Conservation (phyloP, 2,888 invertebrate genomes). For the Chrysolina oricalcia region DNA sequence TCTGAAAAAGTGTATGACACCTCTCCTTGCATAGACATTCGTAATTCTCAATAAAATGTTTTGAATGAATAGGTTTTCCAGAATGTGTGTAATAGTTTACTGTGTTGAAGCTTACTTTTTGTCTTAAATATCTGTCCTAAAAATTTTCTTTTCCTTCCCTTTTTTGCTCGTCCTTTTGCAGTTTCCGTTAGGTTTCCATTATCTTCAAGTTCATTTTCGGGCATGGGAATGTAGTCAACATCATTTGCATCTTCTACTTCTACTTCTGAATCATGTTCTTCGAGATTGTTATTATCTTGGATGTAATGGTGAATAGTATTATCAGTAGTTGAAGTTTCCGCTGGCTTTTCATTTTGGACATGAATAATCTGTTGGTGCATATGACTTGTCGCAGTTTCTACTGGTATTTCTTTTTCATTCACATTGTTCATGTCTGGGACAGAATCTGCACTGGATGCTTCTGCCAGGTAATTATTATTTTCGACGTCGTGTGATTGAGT, state of each 20-base stretch:
- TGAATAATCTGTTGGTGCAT: too few relatives aligned
- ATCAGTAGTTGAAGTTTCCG: background rate
- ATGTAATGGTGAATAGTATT: background rate
- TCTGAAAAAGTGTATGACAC: too few relatives aligned
- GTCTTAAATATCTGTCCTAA: too few relatives aligned
- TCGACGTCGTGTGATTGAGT: background rate
- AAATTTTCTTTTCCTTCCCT: background rate
- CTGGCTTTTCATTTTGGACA: too few relatives aligned
- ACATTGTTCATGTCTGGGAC: too few relatives aligned
- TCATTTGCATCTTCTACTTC: constrained; percentile 20
- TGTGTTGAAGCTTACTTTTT: too few relatives aligned
- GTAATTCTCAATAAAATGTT: too few relatives aligned
- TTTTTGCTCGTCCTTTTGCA: constrained; percentile 25
- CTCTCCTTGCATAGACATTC: too few relatives aligned
- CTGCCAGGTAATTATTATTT: background rate
- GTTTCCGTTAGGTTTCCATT: constrained; percentile 20
- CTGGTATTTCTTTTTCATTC: too few relatives aligned
- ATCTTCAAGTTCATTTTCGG: constrained; percentile 26
- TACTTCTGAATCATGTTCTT: background rate
- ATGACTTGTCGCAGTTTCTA: too few relatives aligned
- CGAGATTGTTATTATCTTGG: background rate
- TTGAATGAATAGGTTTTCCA: too few relatives aligned
- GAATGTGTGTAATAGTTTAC: too few relatives aligned
- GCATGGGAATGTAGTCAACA: constrained; percentile 24
- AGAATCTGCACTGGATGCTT: constrained; percentile 2